These are phyloP conservation scores for Micropterix aruncella DNA, from an alignment of 2,888 invertebrate genomes.

Conservation along the genomic window DNA sequence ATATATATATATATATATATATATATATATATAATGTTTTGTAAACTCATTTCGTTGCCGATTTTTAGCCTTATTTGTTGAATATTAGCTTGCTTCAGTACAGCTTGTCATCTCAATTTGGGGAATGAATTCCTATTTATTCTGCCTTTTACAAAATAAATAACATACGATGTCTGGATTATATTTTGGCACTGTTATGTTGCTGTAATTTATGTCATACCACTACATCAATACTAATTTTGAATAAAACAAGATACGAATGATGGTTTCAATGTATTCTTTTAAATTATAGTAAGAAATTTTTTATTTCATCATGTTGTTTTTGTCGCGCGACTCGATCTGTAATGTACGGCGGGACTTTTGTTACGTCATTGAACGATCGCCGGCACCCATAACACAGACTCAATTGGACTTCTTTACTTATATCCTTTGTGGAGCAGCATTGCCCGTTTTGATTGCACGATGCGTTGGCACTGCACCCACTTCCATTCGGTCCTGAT, in stretches of 20 bases:
- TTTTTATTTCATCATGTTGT: conserved; percentile 20
- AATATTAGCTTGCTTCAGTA: background rate
- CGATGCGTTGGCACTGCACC: conserved; percentile 1
- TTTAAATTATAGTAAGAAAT: conserved; percentile 19
- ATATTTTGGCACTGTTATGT: background rate
- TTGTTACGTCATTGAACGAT: conserved; percentile 17
- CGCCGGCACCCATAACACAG: conserved; percentile 25
- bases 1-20: background rate
- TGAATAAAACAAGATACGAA: background rate
- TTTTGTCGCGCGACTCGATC: conserved; percentile 13
- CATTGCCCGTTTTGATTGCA: conserved; percentile 9
- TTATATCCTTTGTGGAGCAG: conserved; percentile 7
- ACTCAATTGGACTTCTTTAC: conserved; percentile 14
- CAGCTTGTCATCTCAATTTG: background rate
- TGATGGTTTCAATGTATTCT: background rate
- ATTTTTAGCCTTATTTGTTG: no score
- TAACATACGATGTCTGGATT: background rate
- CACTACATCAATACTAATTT: background rate
- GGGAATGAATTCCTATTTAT: background rate
- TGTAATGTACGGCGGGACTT: conserved; percentile 16
- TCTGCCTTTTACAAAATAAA: background rate
- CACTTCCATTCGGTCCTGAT: conserved; percentile 11
- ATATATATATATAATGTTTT: background rate
- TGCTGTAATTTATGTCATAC: background rate
- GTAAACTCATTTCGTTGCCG: background rate